Evolutionary conservation across 2,113 vertebrate species (phyloP), one percentile per base, ranked within the genome.

Genomic region (Oriolus oriolus): DNA sequence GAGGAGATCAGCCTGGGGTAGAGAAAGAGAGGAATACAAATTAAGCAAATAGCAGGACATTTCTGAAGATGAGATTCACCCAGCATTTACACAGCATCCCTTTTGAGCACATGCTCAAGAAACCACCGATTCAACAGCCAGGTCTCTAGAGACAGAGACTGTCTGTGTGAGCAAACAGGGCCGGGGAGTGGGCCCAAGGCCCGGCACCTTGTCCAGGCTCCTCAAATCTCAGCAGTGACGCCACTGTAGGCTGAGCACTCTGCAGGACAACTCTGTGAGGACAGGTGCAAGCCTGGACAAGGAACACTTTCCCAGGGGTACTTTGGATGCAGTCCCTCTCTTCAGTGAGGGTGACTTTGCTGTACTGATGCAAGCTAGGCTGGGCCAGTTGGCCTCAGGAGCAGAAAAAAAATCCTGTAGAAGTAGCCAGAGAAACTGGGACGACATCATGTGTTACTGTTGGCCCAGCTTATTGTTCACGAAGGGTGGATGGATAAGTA

Each of bases 351-450:
- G 42, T 61, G 59, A n/a, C 49, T 81, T 4, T 64, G 41, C 53
- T 42, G 24, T 13, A 22, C 24, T 63, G 27, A 30, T 12, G 17
- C 21, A 54, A 77, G 27, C 20, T 15, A 65, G 54, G 45, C 78
- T 56, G 57, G 50, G 75, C 57, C 71, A 92, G 41, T 10, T 93
- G 88, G 90, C 90, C 74, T 73, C 45, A 53, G 66, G 54, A 69
- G n/a, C n/a, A 88, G 68, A 86, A 88, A 83, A 66, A 49, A 95
- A 66, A 57, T 39, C 75, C 71, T 35, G 16, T 1, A 61, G 28
- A 83, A 73, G 54, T 22, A 80, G 75, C 66, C 88, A 94, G 63
- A 86, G 59, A 90, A 90, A 65, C 35, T 1, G 19, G 74, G 73
- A 94, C 9, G 0, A 82, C 54, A 65, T 47, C 42, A 70, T 8